These are phyloP conservation scores for Tetragnatha versicolor DNA, from an alignment of 1,140 invertebrate species.

Conservation along the genomic window DNA sequence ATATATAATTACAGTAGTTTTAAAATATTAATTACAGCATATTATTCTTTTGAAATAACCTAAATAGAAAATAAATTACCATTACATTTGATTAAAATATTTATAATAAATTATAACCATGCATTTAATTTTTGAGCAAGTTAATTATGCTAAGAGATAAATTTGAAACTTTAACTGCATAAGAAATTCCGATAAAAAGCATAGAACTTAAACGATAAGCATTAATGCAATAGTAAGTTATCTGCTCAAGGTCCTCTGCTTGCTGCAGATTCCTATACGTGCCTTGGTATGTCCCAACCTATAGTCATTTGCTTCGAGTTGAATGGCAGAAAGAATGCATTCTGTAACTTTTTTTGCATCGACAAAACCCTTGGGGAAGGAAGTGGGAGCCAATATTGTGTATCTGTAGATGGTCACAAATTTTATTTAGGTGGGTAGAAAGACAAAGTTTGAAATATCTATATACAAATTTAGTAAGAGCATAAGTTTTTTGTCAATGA, in stretches of 20 bases:
- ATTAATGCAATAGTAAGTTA: slow-evolving; percentile 36
- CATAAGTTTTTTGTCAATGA: not conserved
- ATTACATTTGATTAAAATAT: too few species aligned
- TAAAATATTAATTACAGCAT: too few species aligned
- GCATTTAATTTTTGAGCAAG: too few species aligned
- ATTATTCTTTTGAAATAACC: too few species aligned
- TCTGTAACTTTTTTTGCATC: slow-evolving; percentile 84
- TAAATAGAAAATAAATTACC: too few species aligned
- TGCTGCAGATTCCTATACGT: slow-evolving; percentile 54
- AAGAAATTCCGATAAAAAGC: not conserved
- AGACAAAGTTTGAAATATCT: not conserved
- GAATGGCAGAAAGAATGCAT: slow-evolving; percentile 79
- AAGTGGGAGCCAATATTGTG: slow-evolving; percentile 88
- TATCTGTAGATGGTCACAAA: slow-evolving; percentile 66
- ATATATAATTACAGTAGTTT: too few species aligned
- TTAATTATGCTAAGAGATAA: too few species aligned
- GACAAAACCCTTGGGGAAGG: slow-evolving; percentile 75
- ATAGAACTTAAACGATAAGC: slow-evolving; percentile 19
- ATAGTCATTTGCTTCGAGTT: slow-evolving; percentile 88
- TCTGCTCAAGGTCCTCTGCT: slow-evolving; percentile 39
- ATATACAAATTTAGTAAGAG: not conserved
- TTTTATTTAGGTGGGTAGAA: not conserved
- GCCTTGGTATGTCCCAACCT: slow-evolving; percentile 94
- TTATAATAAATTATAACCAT: too few species aligned
- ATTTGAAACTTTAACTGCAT: too few species aligned